phyloP scores from a whole-genome alignment of 2,113 vertebrate genomes.

The Syngnathus scovelli region DNA sequence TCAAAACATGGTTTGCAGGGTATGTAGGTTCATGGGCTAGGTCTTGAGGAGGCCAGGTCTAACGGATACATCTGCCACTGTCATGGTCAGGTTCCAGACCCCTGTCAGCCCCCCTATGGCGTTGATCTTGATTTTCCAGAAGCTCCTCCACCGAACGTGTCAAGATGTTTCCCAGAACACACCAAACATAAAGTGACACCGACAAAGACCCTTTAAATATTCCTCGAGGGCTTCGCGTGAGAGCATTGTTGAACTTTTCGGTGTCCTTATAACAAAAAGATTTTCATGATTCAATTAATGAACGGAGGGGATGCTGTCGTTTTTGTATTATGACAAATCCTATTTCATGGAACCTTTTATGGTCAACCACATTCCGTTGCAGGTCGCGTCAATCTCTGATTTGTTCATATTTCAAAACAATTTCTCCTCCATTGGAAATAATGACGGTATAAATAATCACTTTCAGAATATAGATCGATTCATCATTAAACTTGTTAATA shows the following conservation, averaged over 20 bases:
- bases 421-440: neutral
- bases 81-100: conserved; percentile 21
- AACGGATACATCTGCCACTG: conserved; percentile 27
- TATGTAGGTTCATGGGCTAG: conserved; percentile 30
- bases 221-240: conserved; percentile 21
- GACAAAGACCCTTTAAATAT: conserved; percentile 22
- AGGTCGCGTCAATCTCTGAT: neutral
- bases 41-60: conserved; percentile 24
- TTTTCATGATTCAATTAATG: neutral
- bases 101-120: conserved; percentile 8
- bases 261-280: neutral
- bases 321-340: neutral
- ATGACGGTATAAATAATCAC: neutral
- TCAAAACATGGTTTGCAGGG: conserved; percentile 47
- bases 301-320: neutral
- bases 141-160: conserved; percentile 40
- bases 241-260: conserved; percentile 9
- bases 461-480: neutral
- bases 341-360: neutral
- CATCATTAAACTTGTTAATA: neutral
- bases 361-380: neutral
- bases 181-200: conserved; percentile 18
- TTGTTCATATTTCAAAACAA: neutral
- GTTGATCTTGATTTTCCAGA: conserved; percentile 39
- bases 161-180: conserved; percentile 40